Conservation (phyloP, 2,113 vertebrate species). For the Alouatta palliata region DNA sequence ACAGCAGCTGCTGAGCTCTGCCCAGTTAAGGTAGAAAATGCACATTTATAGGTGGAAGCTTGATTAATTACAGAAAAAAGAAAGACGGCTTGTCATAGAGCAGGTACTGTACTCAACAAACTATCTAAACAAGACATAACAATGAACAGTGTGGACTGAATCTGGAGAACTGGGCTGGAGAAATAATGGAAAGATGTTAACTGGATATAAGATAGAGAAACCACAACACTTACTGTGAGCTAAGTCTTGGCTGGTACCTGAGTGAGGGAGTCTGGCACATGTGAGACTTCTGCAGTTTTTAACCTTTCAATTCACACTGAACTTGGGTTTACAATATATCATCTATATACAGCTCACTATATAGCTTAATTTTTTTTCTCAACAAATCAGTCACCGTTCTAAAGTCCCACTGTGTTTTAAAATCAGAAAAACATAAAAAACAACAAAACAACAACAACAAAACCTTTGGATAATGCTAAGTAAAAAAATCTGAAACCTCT, state of each 20-base stretch:
- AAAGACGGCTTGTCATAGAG: background rate
- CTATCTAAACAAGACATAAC: background rate
- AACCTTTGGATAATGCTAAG: background rate
- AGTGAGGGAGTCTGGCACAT: background rate
- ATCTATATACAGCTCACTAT: background rate
- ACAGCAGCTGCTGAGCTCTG: background rate
- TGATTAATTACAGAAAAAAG: background rate
- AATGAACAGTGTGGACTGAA: background rate
- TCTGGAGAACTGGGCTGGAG: background rate
- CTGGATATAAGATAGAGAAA: background rate
- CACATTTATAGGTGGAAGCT: rapidly evolving
- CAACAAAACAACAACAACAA: background rate
- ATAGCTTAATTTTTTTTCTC: background rate
- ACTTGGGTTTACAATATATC: background rate
- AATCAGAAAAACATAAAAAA: background rate
- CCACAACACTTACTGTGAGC: no score
- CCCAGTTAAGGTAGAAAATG: background rate
- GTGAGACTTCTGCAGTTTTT: background rate
- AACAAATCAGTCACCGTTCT: background rate
- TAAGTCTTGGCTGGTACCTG: rapidly evolving
- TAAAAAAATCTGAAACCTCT: background rate
- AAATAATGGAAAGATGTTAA: background rate
- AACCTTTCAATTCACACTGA: background rate
- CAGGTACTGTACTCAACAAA: background rate
- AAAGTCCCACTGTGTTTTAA: background rate